Evolutionary conservation across 1,140 invertebrate species (phyloP).

Genomic region (Aricia agestis): DNA sequence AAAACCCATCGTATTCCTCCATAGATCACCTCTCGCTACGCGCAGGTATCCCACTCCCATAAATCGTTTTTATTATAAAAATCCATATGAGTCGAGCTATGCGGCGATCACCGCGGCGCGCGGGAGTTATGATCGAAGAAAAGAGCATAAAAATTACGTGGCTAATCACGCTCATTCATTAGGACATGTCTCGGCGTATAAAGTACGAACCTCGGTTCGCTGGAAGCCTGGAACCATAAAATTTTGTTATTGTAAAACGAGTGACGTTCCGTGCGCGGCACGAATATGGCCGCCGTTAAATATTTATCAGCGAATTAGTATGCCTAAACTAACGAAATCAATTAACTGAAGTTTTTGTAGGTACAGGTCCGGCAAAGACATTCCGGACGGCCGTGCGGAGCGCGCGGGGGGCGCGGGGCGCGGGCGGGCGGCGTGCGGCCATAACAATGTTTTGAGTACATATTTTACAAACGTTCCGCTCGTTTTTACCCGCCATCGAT

Average conservation of each 20-base stretch:
- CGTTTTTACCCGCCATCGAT: slow-evolving; percentile 30
- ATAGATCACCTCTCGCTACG: slow-evolving; percentile 42
- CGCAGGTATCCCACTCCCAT: slow-evolving; percentile 41
- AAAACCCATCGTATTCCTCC: slow-evolving; percentile 55
- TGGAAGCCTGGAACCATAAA: slow-evolving; percentile 51
- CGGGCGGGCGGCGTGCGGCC: slow-evolving; percentile 38
- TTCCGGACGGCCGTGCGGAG: slow-evolving; percentile 45
- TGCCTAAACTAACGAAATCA: slow-evolving; percentile 69
- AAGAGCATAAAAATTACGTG: slow-evolving; percentile 12
- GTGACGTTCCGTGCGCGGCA: slow-evolving; percentile 49
- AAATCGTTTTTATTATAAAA: slow-evolving; percentile 47
- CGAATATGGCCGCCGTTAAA: slow-evolving; percentile 56
- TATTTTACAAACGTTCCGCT: slow-evolving; percentile 32
- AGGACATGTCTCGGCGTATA: slow-evolving; percentile 30
- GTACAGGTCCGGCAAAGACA: slow-evolving; percentile 48
- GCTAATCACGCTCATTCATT: slow-evolving; percentile 19
- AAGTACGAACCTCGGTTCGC: slow-evolving; percentile 34
- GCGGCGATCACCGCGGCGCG: slow-evolving; percentile 36
- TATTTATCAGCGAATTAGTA: slow-evolving; percentile 70
- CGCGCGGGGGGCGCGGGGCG: slow-evolving; percentile 35
- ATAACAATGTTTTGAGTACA: slow-evolving; percentile 46
- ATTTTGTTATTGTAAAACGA: slow-evolving; percentile 53
- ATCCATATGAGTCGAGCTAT: slow-evolving; percentile 42
- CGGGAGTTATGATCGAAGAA: slow-evolving; percentile 17
- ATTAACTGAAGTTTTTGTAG: slow-evolving; percentile 58